phyloP scores from a whole-genome alignment of 2,797 vertebrate genomes.

The Artibeus jamaicensis region DNA sequence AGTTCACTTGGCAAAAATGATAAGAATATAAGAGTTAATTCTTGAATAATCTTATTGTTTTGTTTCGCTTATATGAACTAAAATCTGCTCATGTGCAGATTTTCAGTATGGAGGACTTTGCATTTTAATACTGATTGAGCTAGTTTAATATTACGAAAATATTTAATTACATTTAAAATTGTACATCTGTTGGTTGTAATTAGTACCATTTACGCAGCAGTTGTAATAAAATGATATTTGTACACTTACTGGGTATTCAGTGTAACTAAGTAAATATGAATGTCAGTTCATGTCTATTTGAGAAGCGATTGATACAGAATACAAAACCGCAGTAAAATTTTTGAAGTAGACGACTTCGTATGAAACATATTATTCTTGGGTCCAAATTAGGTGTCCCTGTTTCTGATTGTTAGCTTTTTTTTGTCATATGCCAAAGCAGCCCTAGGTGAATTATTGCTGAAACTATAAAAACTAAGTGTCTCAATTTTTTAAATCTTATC shows the following conservation, averaged over 20 bases:
- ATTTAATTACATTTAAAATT: conserved; percentile 27
- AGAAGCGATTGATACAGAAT: neutral
- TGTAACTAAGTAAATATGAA: conserved; percentile 1
- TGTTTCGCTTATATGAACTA: neutral
- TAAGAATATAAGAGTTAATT: neutral
- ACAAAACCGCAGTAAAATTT: neutral
- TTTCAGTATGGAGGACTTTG: neutral
- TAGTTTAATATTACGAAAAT: conserved; percentile 2
- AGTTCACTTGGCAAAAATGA: neutral
- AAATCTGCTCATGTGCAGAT: neutral
- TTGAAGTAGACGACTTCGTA: neutral
- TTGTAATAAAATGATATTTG: conserved; percentile 11
- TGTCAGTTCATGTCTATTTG: neutral
- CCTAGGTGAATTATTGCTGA: neutral
- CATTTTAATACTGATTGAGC: neutral
- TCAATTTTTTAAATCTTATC: neutral
- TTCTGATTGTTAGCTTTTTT: conserved; percentile 36
- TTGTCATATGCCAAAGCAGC: neutral
- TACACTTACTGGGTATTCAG: neutral
- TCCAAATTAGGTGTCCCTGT: neutral
- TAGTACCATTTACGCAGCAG: conserved; percentile 16
- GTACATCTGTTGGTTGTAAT: neutral
- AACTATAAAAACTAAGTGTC: conserved; percentile 24
- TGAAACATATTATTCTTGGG: neutral
- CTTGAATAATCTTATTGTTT: neutral